Percentiles rank a stretch among this genome's conserved stretches.
phyloP scores from a whole-genome alignment of 2,113 vertebrate genomes.

The Gnathonemus echidnorhynchus region DNA sequence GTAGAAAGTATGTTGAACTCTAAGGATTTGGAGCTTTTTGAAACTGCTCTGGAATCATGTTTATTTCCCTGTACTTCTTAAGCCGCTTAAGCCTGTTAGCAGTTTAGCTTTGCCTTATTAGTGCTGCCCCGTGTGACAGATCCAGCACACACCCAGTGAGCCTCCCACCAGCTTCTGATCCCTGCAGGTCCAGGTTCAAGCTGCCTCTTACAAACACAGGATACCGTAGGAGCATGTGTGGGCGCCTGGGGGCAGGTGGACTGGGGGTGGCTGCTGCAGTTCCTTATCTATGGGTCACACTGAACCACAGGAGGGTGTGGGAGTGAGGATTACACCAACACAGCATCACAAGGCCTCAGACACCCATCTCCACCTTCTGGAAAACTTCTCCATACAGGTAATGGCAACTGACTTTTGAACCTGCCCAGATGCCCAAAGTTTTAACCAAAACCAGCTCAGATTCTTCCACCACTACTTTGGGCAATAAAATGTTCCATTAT shows the following conservation, averaged over 20 bases:
- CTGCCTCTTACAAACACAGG: background rate
- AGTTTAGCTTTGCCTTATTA: constrained; percentile 71
- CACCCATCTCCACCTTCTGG: background rate
- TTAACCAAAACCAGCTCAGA: background rate
- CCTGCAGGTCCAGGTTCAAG: background rate
- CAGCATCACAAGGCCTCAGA: background rate
- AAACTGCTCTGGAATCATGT: constrained; percentile 66
- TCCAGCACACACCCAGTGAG: constrained; percentile 31
- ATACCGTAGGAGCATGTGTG: background rate
- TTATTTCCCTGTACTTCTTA: constrained; percentile 65
- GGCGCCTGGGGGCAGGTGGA: background rate
- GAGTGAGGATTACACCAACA: background rate
- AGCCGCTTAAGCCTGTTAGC: constrained; percentile 68
- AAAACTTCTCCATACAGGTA: background rate
- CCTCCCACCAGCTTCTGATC: background rate
- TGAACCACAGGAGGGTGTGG: background rate
- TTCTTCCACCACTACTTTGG: background rate
- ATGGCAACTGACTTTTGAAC: background rate
- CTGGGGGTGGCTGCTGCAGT: background rate
- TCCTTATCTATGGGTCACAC: background rate
- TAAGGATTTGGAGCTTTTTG: constrained; percentile 58
- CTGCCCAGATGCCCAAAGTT: background rate
- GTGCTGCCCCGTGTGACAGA: constrained; percentile 62
- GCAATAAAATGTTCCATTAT: constrained; percentile 8
- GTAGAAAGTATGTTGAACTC: constrained; percentile 57